Conservation (phyloP, 2,113 vertebrate species). For the Actenoides hombroni region DNA sequence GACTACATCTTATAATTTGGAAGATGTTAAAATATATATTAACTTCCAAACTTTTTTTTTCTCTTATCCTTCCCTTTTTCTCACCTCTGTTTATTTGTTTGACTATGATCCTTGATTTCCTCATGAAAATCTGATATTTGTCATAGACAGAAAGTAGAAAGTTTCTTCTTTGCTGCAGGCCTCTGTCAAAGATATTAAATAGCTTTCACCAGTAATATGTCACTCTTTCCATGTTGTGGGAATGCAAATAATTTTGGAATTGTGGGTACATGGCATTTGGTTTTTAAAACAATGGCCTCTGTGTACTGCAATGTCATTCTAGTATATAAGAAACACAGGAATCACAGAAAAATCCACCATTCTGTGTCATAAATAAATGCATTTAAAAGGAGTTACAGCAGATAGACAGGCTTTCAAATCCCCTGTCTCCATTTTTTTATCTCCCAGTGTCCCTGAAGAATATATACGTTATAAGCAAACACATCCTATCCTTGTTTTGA, state of each 20-base stretch:
- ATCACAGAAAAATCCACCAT: neutral
- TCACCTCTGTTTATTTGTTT: neutral
- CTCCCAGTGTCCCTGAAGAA: neutral
- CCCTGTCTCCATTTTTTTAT: neutral
- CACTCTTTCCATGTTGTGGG: neutral
- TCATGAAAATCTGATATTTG: neutral
- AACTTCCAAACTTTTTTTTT: neutral
- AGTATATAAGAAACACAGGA: neutral
- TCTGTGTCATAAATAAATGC: neutral
- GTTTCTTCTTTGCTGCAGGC: neutral
- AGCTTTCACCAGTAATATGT: neutral
- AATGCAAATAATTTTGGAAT: neutral
- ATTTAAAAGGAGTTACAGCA: neutral
- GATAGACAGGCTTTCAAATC: neutral
- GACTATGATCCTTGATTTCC: neutral
- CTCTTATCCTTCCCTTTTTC: neutral
- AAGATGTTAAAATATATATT: neutral
- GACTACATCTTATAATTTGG: neutral
- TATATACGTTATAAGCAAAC: neutral
- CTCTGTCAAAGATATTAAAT: neutral
- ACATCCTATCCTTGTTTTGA: neutral
- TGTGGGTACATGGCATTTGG: neutral
- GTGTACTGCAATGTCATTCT: neutral
- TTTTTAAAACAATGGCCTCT: conserved; percentile 10
- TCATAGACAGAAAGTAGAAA: neutral